These are phyloP conservation scores for Pangasius macronema DNA, from an alignment of 2,797 vertebrate genomes.

Conservation along the genomic window DNA sequence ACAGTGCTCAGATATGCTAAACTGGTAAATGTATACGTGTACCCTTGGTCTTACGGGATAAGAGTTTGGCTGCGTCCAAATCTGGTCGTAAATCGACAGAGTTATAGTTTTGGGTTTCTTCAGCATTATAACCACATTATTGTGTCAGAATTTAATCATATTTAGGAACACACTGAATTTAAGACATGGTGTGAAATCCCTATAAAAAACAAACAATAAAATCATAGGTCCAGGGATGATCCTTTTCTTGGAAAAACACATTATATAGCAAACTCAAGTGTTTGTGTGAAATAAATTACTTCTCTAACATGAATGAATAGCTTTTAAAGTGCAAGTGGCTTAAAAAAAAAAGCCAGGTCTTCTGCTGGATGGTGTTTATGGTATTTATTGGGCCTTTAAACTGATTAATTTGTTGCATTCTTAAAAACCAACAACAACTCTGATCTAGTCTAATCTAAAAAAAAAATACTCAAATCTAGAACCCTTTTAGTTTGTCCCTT, in stretches of 20 bases:
- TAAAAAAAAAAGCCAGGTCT: neutral
- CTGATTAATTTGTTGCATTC: neutral
- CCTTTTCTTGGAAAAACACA: slow-evolving; percentile 11
- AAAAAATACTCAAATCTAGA: neutral
- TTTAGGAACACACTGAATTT: neutral
- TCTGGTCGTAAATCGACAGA: too few relatives aligned
- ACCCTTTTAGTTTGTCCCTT: neutral
- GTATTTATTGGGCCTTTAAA: neutral
- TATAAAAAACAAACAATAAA: slow-evolving; percentile 30
- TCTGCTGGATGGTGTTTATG: neutral
- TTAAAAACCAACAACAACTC: neutral
- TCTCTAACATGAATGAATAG: slow-evolving; percentile 15
- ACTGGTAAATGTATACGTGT: too few relatives aligned
- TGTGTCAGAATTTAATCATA: neutral
- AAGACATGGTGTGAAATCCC: neutral
- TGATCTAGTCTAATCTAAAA: neutral
- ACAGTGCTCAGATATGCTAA: slow-evolving; percentile 62
- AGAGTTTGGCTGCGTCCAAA: too few relatives aligned
- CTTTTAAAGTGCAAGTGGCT: slow-evolving; percentile 30
- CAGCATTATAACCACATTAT: neutral
- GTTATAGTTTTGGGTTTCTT: slow-evolving; percentile 17
- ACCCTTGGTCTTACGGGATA: too few relatives aligned
- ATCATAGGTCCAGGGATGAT: neutral
- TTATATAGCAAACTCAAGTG: slow-evolving; percentile 32
- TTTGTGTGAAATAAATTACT: slow-evolving; percentile 27